phyloP scores from a whole-genome alignment of 2,113 vertebrate genomes.

The Mastomys coucha region DNA sequence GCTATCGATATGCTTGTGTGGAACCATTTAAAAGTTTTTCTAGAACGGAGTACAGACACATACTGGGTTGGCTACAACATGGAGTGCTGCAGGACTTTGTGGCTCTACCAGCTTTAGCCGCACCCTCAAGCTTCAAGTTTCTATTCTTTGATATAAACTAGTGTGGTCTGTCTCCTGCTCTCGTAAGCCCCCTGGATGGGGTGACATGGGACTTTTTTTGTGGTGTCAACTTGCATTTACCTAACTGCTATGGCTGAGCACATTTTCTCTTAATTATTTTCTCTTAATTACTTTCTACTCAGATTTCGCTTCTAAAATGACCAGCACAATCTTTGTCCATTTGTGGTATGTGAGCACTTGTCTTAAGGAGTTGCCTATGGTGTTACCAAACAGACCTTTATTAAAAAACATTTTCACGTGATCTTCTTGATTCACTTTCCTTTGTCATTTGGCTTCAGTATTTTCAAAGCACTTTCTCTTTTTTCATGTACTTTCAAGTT shows the following conservation, averaged over 20 bases:
- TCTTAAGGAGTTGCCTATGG: neutral
- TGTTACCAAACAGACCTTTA: neutral
- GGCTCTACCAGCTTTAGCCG: too few species aligned
- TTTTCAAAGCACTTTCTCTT: neutral
- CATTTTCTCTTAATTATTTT: neutral
- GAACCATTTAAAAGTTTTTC: neutral
- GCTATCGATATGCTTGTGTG: neutral
- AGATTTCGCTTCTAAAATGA: neutral
- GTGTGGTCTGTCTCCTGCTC: neutral
- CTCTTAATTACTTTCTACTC: neutral
- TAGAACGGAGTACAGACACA: neutral
- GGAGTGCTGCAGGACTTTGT: neutral
- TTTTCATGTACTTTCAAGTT: neutral
- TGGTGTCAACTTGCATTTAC: neutral
- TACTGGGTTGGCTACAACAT: neutral
- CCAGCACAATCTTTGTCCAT: neutral
- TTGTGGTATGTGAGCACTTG: neutral
- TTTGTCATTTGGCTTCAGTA: neutral
- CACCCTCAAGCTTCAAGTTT: neutral
- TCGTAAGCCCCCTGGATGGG: too few species aligned
- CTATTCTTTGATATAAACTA: accelerated
- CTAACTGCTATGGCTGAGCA: neutral
- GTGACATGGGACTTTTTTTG: neutral
- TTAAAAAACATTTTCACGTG: neutral
- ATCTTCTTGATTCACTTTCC: neutral